Base-by-base conservation (phyloP, 2,888 invertebrate species). In the Heterodera filipjevi region DNA sequence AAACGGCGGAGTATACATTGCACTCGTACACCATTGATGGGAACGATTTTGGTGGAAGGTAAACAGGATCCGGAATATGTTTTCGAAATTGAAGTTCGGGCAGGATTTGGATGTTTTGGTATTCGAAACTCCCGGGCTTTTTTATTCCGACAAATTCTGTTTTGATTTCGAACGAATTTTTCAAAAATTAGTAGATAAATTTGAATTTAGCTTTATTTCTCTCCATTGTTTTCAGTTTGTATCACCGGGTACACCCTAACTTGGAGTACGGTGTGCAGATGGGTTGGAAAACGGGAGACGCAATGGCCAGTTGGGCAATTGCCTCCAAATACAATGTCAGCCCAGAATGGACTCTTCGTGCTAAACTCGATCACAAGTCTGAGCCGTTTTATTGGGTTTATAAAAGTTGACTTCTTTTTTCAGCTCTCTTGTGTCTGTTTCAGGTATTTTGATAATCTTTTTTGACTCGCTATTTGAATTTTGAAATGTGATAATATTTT, bases 1-100 rank as follows among this genome's bases (percentile, higher is more conserved):
- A 93, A 83, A 93, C 94, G 86, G 93, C 93, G 81, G 96, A 98
- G 91, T 96, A 97, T 91, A 94, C 94, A 87, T 92, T 99, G 83
- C 95, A 97, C 91, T 94, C 96, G 39, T 87, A 80, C 79, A 85
- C 86, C 35, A 78, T 82, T 75, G 84, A 84, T 71, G 85, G 78
- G 27, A 49, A 71, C 16, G 77, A 81, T 33, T 85, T 84, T 71
- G 83, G 83, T 32, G 84, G 6, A 22, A 59, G 70, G 70, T 68
- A 22, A 49, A 46, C 8, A 10, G 27, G 16, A 1, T 49, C 12
- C 33, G 39, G 49, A 33, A n/a, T n/a, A n/a, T n/a, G n/a, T n/a
- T n/a, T n/a, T n/a, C n/a, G n/a, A n/a, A n/a, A n/a, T n/a, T n/a
- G n/a, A n/a, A n/a, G n/a, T n/a, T n/a, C n/a, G n/a, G n/a, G n/a